A percentile compares a stretch with the other conserved stretches of the same genome.
Conservation (phyloP, 1,140 invertebrate species). For the Nixonia krombeini region DNA sequence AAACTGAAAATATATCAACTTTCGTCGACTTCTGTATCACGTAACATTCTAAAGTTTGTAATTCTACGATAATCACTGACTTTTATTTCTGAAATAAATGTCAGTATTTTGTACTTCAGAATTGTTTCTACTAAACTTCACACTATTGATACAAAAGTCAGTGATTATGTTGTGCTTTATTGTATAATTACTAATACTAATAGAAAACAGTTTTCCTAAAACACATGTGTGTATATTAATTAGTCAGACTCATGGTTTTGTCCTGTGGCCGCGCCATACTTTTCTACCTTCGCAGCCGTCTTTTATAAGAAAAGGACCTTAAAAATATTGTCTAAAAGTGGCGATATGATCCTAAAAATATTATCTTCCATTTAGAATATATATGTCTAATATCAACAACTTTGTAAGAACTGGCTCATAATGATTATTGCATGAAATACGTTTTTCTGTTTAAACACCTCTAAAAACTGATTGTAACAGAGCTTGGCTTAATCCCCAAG, state of each 20-base stretch:
- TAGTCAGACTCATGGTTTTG: constrained; percentile 46
- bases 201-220: constrained; percentile 37
- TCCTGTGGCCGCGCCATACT: constrained; percentile 39
- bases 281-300: constrained; percentile 34
- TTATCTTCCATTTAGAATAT: not conserved
- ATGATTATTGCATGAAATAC: constrained; percentile 7
- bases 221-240: constrained; percentile 29
- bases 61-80: too few species aligned
- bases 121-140: not conserved
- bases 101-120: too few species aligned
- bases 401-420: constrained; percentile 43
- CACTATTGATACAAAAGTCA: not conserved
- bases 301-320: constrained; percentile 15
- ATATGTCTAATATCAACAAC: not conserved
- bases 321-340: constrained; percentile 27
- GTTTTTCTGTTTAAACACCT: constrained; percentile 7
- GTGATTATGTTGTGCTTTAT: not conserved
- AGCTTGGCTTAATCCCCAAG: not conserved
- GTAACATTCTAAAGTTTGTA: too few species aligned
- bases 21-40: too few species aligned
- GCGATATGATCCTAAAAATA: constrained; percentile 43
- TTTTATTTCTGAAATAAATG: too few species aligned
- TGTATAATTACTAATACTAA: constrained; percentile 27
- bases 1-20: too few species aligned
- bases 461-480: not conserved